These are phyloP conservation scores for Ostrea denselamellosa DNA, from an alignment of 1,140 invertebrate species.

Conservation along the genomic window DNA sequence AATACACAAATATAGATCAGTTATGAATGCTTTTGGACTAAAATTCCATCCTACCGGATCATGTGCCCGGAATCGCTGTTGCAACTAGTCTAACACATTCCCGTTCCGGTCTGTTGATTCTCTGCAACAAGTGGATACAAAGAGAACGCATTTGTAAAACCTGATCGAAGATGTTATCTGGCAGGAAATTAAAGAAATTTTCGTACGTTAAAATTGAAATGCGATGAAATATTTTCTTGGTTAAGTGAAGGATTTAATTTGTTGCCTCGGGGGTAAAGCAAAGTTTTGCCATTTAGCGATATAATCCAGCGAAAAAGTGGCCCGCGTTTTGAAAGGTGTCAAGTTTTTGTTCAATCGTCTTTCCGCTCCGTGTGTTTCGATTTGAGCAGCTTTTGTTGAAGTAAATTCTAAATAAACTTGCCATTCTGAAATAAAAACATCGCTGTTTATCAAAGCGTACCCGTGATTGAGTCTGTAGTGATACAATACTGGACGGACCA, in stretches of 20 bases:
- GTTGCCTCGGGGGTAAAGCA: background rate
- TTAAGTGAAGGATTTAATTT: slow-evolving; percentile 26
- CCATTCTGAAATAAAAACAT: background rate
- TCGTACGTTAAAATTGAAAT: slow-evolving; percentile 7
- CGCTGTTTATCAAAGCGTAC: background rate
- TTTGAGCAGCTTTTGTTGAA: background rate
- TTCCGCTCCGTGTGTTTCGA: slow-evolving; percentile 13
- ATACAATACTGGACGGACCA: background rate
- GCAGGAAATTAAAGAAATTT: slow-evolving; percentile 22
- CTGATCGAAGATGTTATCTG: slow-evolving; percentile 20
- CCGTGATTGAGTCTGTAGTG: background rate
- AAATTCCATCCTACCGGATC: background rate
- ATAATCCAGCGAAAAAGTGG: background rate
- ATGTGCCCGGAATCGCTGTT: background rate
- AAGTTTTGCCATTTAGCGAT: slow-evolving; percentile 12
- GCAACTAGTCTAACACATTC: background rate
- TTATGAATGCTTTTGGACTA: background rate
- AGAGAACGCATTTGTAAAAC: background rate
- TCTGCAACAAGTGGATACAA: slow-evolving; percentile 9
- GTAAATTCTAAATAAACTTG: background rate
- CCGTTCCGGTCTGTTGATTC: background rate
- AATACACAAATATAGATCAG: background rate
- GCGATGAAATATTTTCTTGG: background rate
- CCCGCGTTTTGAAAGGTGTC: background rate
- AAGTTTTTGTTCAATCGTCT: background rate